These are phyloP conservation scores for Tupaia chinensis DNA, from an alignment of 2,113 vertebrate species.

Conservation along the genomic window DNA sequence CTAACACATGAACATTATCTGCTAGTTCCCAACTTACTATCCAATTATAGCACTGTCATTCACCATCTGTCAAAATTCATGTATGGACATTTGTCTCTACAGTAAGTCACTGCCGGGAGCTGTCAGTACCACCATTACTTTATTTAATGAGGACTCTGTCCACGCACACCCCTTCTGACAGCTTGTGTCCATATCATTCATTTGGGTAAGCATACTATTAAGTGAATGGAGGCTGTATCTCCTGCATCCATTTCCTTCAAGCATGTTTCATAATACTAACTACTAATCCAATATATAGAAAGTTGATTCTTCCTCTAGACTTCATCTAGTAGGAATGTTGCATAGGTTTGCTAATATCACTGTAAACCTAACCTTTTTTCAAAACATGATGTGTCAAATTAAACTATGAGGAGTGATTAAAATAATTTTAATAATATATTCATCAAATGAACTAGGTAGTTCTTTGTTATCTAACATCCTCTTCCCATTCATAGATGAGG, in stretches of 20 bases:
- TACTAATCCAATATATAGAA: not conserved
- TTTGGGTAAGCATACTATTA: slow-evolving; percentile 63
- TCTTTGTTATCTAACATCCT: not conserved
- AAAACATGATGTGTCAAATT: not conserved
- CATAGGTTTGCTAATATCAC: not conserved
- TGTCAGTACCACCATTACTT: slow-evolving; percentile 75
- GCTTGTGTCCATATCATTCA: slow-evolving; percentile 50
- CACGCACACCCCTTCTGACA: slow-evolving; percentile 51
- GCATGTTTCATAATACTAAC: slow-evolving; percentile 24
- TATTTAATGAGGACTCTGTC: slow-evolving; percentile 76
- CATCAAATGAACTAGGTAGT: not conserved
- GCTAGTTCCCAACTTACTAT: slow-evolving; percentile 78
- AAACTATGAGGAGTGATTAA: not conserved
- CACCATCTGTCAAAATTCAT: slow-evolving; percentile 76
- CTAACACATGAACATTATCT: slow-evolving; percentile 66
- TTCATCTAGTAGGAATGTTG: not conserved
- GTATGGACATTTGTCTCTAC: slow-evolving; percentile 75
- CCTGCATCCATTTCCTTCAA: slow-evolving; percentile 44
- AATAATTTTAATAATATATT: too few relatives aligned
- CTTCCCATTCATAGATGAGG: not conserved
- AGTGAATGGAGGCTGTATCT: not conserved
- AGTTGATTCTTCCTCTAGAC: not conserved
- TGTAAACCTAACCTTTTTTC: not conserved
- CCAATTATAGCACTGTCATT: slow-evolving; percentile 79
- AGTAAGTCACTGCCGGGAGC: slow-evolving; percentile 77